Percentiles rank a stretch among this genome's conserved stretches.
Conservation (phyloP, 1,140 invertebrate genomes). For the Cotesia typhae region DNA sequence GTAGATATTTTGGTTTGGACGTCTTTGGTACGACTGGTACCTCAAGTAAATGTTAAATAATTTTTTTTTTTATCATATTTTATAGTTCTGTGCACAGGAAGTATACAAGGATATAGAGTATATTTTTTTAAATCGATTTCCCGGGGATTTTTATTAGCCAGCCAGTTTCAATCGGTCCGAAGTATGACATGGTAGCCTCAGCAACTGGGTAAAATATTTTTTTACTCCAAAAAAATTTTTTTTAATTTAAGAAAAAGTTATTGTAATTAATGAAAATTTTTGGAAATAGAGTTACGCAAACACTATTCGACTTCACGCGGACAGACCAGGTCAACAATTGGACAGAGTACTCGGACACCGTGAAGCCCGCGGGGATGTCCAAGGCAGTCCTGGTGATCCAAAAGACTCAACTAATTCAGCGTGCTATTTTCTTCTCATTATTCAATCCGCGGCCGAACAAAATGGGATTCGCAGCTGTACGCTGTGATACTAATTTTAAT, state of each 20-base stretch:
- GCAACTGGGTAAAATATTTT: constrained; percentile 40
- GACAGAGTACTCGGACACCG: constrained; percentile 72
- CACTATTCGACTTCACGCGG: constrained; percentile 53
- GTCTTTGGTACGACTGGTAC: constrained; percentile 25
- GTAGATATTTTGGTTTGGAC: not conserved
- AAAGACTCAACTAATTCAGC: constrained; percentile 68
- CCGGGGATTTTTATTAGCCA: constrained; percentile 22
- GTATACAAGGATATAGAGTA: too few relatives aligned
- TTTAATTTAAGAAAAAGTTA: too few relatives aligned
- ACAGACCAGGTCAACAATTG: constrained; percentile 56
- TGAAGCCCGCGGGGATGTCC: constrained; percentile 70
- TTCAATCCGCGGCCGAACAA: constrained; percentile 73
- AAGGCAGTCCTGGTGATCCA: constrained; percentile 70
- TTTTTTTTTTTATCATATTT: not conserved
- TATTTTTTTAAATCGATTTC: constrained; percentile 31
- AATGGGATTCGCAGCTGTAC: constrained; percentile 72
- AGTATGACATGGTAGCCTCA: constrained; percentile 46
- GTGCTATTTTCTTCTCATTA: constrained; percentile 73
- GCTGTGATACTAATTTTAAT: constrained; percentile 65
- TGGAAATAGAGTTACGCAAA: constrained; percentile 43
- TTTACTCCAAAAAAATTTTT: not conserved
- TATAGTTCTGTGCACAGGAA: constrained; percentile 24
- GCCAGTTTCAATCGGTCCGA: constrained; percentile 19
- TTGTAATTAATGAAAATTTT: constrained; percentile 1
- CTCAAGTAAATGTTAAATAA: constrained; percentile 16